phyloP scores from a whole-genome alignment of 2,888 invertebrate genomes.

The Scaptomyza polygonia region DNA sequence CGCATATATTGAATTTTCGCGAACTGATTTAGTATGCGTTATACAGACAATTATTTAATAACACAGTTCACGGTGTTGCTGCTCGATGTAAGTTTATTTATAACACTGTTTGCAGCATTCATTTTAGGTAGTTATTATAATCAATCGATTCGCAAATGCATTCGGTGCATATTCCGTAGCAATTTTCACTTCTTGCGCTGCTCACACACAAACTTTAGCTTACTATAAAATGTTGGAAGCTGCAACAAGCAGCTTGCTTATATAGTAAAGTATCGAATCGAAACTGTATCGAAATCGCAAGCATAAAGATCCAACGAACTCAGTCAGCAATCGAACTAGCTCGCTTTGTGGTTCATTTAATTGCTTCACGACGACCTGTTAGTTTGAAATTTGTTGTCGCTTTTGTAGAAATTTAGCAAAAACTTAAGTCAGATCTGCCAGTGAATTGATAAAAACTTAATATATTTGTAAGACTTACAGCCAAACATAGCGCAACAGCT shows the following conservation, averaged over 20 bases:
- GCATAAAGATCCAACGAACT: conserved; percentile 12
- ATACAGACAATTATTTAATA: conserved; percentile 38
- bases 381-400: neutral
- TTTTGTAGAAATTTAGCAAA: no score
- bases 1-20: conserved; percentile 66
- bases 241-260: conserved; percentile 26
- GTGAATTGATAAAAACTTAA: no score
- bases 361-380: neutral
- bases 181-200: conserved; percentile 14
- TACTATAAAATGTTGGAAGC: conserved; percentile 22
- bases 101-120: conserved; percentile 41
- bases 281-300: neutral
- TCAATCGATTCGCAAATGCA: conserved; percentile 14
- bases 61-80: conserved; percentile 39
- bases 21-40: conserved; percentile 19
- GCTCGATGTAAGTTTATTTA: conserved; percentile 35
- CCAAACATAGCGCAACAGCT: no score
- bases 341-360: conserved; percentile 1
- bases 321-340: conserved; percentile 8
- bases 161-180: conserved; percentile 11
- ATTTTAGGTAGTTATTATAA: conserved; percentile 35
- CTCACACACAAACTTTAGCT: conserved; percentile 15
- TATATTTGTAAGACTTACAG: no score
- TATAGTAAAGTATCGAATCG: conserved; percentile 6
- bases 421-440: no score